Evolutionary conservation across 2,797 vertebrate genomes (phyloP).

Genomic region (Acanthis flammea): DNA sequence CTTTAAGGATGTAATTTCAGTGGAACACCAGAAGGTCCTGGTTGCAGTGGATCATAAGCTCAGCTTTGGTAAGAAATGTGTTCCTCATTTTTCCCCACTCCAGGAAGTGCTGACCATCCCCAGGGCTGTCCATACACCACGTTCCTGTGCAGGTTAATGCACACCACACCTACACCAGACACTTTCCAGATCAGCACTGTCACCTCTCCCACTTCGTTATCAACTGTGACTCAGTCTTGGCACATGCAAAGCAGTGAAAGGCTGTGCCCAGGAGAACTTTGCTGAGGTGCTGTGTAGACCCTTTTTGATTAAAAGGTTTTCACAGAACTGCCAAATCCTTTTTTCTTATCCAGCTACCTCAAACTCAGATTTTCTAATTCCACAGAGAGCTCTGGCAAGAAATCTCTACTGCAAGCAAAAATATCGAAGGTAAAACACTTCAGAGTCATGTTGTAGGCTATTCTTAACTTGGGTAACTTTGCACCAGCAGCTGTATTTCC

Average conservation of each 20-base stretch:
- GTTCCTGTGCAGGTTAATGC: background rate
- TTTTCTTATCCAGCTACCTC: background rate
- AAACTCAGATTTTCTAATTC: background rate
- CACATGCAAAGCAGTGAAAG: background rate
- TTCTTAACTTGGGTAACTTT: background rate
- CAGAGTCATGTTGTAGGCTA: background rate
- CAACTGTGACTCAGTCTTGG: background rate
- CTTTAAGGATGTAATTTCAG: background rate
- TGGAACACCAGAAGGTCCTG: background rate
- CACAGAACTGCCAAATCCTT: background rate
- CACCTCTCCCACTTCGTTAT: background rate
- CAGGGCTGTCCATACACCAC: background rate
- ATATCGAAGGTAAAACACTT: background rate
- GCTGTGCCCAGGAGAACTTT: background rate
- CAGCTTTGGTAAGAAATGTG: background rate
- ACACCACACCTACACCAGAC: background rate
- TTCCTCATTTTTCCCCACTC: background rate
- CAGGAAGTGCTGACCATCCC: background rate
- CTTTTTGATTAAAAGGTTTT: background rate
- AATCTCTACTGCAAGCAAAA: conserved; percentile 4
- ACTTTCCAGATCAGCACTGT: background rate
- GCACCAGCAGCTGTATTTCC: background rate
- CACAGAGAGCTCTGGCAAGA: background rate
- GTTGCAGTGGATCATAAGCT: background rate
- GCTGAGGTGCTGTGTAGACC: background rate